A percentile compares a stretch with the other conserved stretches of the same genome.
These are phyloP conservation scores for Rhagoletis pomonella DNA, from an alignment of 1,140 invertebrate species.

Conservation along the genomic window DNA sequence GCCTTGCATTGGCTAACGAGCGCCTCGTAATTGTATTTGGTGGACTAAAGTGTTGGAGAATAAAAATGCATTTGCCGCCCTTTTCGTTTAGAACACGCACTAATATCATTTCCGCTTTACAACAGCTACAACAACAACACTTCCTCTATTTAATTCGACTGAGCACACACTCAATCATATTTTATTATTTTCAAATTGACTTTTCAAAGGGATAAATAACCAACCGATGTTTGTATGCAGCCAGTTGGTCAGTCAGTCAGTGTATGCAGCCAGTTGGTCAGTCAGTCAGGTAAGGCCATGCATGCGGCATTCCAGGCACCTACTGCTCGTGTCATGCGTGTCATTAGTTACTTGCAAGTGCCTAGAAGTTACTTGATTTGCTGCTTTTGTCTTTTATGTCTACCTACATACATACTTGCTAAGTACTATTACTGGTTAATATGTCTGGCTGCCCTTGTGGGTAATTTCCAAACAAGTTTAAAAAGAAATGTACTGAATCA, in stretches of 20 bases:
- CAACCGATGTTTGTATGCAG: background rate
- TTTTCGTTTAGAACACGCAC: constrained; percentile 34
- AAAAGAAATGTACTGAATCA: background rate
- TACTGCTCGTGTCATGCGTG: background rate
- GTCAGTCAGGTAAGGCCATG: background rate
- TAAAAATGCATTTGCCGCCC: background rate
- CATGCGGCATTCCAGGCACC: background rate
- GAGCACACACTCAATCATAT: background rate
- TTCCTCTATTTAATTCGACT: background rate
- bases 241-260: background rate
- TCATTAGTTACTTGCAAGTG: background rate
- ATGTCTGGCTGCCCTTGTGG: constrained; percentile 1
- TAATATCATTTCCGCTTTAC: constrained; percentile 30
- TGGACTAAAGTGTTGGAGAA: background rate
- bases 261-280: background rate
- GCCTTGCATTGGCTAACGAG: background rate
- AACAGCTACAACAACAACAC: background rate
- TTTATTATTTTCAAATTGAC: background rate
- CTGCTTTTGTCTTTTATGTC: no score
- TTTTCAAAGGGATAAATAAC: background rate
- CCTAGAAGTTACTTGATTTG: no score
- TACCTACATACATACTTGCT: background rate
- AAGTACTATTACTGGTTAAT: constrained; percentile 32
- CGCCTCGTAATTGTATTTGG: background rate
- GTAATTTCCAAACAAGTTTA: constrained; percentile 24